Conservation (phyloP, 2,113 vertebrate species). For the Fulica atra region DNA sequence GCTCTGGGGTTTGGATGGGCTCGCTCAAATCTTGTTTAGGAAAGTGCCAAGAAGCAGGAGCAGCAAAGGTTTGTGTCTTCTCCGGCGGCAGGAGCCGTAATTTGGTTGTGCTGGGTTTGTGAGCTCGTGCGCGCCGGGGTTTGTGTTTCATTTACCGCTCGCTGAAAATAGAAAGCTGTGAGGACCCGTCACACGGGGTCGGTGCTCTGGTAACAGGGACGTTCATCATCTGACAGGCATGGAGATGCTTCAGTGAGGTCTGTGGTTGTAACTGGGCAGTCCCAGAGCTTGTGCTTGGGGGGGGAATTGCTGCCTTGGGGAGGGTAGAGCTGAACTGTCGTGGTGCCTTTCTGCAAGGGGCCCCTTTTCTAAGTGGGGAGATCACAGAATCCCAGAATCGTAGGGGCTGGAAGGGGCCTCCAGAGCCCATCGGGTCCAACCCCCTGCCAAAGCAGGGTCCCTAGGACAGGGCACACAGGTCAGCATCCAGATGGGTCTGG, state of each 20-base stretch:
- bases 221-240: neutral
- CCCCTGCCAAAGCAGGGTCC: too few species aligned
- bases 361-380: neutral
- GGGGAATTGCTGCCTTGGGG: fast-evolving
- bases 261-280: neutral
- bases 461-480: too few species aligned
- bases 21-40: slow-evolving; percentile 19
- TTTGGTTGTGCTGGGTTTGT: neutral
- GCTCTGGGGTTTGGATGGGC: slow-evolving; percentile 22
- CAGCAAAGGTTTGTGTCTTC: slow-evolving; percentile 5
- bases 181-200: neutral
- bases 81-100: neutral
- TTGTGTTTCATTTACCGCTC: neutral
- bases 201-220: neutral
- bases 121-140: neutral
- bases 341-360: neutral
- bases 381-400: too few species aligned
- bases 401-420: too few species aligned
- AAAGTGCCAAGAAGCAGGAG: slow-evolving; percentile 25
- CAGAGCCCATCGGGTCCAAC: too few species aligned
- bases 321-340: neutral
- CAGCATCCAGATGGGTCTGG: too few species aligned
- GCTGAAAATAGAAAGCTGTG: neutral
- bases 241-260: neutral
- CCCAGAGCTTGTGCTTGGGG: fast-evolving